Conservation (phyloP, 1,140 invertebrate genomes). For the Drosophila seguyi region DNA sequence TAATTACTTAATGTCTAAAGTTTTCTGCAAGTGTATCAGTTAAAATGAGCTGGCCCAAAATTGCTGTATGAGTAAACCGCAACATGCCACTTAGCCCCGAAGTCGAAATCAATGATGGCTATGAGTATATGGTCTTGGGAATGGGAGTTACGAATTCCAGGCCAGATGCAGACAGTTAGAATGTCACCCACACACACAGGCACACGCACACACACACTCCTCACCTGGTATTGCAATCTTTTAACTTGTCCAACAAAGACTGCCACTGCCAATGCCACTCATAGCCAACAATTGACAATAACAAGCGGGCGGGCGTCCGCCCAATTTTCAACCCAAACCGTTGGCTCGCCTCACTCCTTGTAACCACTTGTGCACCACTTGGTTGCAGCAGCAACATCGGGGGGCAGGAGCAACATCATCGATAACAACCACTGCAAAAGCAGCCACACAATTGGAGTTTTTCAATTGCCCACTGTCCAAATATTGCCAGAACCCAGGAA, state of each 20-base stretch:
- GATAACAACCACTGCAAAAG: constrained; percentile 54
- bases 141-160: constrained; percentile 55
- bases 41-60: constrained; percentile 57
- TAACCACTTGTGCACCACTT: constrained; percentile 37
- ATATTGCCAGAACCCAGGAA: constrained; percentile 61
- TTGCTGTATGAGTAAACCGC: constrained; percentile 58
- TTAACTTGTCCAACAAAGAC: constrained; percentile 58
- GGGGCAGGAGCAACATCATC: constrained; percentile 36
- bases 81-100: constrained; percentile 76
- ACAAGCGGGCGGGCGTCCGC: constrained; percentile 73
- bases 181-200: constrained; percentile 74
- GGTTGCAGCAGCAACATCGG: constrained; percentile 38
- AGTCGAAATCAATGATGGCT: constrained; percentile 50
- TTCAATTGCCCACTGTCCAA: constrained; percentile 75
- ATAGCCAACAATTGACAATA: constrained; percentile 79
- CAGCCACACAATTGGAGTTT: constrained; percentile 69
- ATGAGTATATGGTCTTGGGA: constrained; percentile 14
- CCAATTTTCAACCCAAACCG: constrained; percentile 73
- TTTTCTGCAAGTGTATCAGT: constrained; percentile 8
- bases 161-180: constrained; percentile 63
- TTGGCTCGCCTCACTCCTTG: constrained; percentile 41
- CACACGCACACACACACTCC: constrained; percentile 10
- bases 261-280: constrained; percentile 44
- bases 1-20: background rate
- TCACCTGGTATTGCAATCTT: constrained; percentile 51